Evolutionary conservation across 2,888 invertebrate species (phyloP).

Genomic region (Diaperis boleti): DNA sequence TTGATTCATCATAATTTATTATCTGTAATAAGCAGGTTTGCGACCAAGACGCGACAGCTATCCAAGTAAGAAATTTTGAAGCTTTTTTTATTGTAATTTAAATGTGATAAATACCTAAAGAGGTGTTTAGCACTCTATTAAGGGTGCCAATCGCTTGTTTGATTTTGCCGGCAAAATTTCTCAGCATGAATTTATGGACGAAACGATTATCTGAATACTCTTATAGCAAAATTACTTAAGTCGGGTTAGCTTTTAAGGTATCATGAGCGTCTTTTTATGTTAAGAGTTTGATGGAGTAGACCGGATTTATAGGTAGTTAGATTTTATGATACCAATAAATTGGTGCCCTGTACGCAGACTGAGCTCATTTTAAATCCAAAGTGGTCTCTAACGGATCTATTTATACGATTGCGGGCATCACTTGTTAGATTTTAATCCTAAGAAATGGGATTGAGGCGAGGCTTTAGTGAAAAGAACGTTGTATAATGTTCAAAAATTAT

Average conservation of each 20-base stretch:
- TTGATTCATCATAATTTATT: constrained; percentile 42
- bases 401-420: constrained; percentile 14
- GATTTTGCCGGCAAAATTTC: constrained; percentile 20
- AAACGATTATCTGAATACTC: constrained; percentile 5
- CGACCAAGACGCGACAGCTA: constrained; percentile 30
- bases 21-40: constrained; percentile 42
- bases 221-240: constrained; percentile 17
- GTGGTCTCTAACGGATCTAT: constrained; percentile 19
- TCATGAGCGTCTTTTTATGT: constrained; percentile 9
- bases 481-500: constrained; percentile 1
- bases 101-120: constrained; percentile 31
- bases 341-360: constrained; percentile 18
- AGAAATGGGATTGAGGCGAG: constrained; percentile 8
- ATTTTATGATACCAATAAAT: constrained; percentile 41
- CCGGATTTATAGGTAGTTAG: constrained; percentile 37
- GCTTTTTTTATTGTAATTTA: constrained; percentile 32
- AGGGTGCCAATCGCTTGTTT: constrained; percentile 27
- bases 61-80: constrained; percentile 25
- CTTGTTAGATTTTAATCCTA: constrained; percentile 17
- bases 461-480: constrained; percentile 7
- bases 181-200: constrained; percentile 13
- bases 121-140: constrained; percentile 37
- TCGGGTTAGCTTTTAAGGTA: constrained; percentile 29
- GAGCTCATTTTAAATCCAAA: constrained; percentile 35
- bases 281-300: constrained; percentile 30